Evolutionary conservation across 2,113 vertebrate genomes (phyloP), one percentile per base, ranked within the genome.

Genomic region (Uropsilus gracilis): DNA sequence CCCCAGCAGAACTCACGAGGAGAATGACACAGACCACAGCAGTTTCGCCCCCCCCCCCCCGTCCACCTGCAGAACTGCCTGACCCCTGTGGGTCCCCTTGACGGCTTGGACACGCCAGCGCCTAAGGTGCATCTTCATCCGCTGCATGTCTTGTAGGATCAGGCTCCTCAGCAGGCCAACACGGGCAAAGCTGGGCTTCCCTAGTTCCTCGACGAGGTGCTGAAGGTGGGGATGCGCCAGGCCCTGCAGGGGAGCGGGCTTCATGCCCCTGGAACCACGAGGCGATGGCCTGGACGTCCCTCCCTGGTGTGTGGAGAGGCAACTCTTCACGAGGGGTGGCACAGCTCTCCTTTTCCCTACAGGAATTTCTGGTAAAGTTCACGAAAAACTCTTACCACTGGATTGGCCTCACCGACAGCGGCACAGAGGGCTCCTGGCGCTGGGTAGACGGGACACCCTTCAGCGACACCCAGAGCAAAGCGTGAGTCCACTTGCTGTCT

Each of bases 321-420:
- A 76, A 12, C 34, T 72, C 28, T 61, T 61, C 14, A 18, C 34
- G 53, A 17, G 4, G 44, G 1, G 7, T 44, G 72, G 77, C 14
- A 59, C 2, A 59, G 24, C 9, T 9, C 46, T 32, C 3, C 44
- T 88, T 64, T 73, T 94, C 18, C 88, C 28, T 50, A 16, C 57
- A 97, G 97, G 61, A 20, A 0, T 97, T 91, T 83, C 83, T 97
- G 90, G 3, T 1, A 16, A 17, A 12, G 20, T 26, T 6, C 32
- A 95, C 83, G 0, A 24, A 22, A 2, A 2, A 12, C 6, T 11
- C 0, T 7, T 1, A 66, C 66, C 4, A 97, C 91, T 97, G 97
- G 97, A 97, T 97, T 3, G 96, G 97, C 10, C 97, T 97, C 75
- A 97, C 89, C 0, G 96, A 97, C 81, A 24, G 0, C 0, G 91